Percentiles rank a stretch among this genome's conserved stretches.
Conservation (phyloP, 2,797 vertebrate species). For the Echiichthys vipera region DNA sequence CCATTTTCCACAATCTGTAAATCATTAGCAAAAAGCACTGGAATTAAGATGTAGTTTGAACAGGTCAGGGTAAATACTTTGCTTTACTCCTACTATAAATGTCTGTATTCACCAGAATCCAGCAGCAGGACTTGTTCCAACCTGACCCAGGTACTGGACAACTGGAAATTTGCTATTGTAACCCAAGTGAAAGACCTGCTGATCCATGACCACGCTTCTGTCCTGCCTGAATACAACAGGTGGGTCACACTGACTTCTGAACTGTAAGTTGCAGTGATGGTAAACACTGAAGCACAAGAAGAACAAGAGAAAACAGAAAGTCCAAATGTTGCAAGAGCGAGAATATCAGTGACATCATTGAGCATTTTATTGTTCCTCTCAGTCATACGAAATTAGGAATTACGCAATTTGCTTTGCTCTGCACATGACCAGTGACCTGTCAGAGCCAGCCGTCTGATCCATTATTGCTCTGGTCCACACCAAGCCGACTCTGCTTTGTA, state of each 20-base stretch:
- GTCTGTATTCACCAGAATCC: slow-evolving; percentile 58
- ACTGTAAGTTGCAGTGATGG: neutral
- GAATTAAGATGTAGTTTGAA: neutral
- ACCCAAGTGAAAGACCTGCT: slow-evolving; percentile 89
- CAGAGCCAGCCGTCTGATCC: slow-evolving; percentile 30
- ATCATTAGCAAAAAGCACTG: neutral
- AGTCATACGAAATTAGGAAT: slow-evolving; percentile 9
- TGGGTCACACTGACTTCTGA: slow-evolving; percentile 61
- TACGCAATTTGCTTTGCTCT: slow-evolving; percentile 38
- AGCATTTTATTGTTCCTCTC: slow-evolving; percentile 28
- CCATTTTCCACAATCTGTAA: neutral
- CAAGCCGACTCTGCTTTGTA: slow-evolving; percentile 2
- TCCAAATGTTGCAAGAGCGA: slow-evolving; percentile 4
- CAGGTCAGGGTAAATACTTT: neutral
- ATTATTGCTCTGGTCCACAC: slow-evolving; percentile 13
- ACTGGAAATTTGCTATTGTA: slow-evolving; percentile 92
- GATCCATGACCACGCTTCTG: slow-evolving; percentile 86
- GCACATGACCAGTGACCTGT: slow-evolving; percentile 23
- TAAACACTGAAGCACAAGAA: neutral
- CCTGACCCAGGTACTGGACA: slow-evolving; percentile 90
- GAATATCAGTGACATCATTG: slow-evolving; percentile 35
- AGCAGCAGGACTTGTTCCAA: slow-evolving; percentile 86
- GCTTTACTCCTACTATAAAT: neutral
- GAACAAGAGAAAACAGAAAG: neutral
- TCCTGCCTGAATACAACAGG: slow-evolving; percentile 91